Conservation (phyloP, 2,113 vertebrate genomes). For the Lycaon pictus region DNA sequence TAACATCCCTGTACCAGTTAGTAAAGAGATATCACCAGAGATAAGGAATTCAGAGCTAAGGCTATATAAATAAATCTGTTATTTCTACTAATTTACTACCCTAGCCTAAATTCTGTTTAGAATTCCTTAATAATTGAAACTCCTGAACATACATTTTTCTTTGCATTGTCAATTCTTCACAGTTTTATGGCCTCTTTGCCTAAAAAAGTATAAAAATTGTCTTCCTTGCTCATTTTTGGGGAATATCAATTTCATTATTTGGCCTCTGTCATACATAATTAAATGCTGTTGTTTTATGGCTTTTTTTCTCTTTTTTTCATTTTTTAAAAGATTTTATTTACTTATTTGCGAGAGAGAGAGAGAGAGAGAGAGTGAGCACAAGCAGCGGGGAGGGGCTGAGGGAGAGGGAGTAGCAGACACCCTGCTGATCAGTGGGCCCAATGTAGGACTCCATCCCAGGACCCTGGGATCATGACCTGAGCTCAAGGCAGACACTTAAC, state of each 20-base stretch:
- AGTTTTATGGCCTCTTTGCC: not conserved
- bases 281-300: not conserved
- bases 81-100: not conserved
- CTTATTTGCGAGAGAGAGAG: too few relatives aligned
- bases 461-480: too few relatives aligned
- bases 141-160: not conserved
- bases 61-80: not conserved
- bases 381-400: too few relatives aligned
- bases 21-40: not conserved
- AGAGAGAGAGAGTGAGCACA: too few relatives aligned
- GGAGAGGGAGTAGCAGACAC: too few relatives aligned
- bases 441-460: too few relatives aligned
- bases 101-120: not conserved
- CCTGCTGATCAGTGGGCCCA: too few relatives aligned
- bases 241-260: not conserved
- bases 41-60: not conserved
- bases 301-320: not conserved
- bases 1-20: not conserved
- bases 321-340: too few relatives aligned
- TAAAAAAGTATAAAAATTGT: not conserved
- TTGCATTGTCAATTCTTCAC: not conserved
- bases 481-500: too few relatives aligned
- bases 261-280: not conserved
- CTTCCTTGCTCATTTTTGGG: not conserved
- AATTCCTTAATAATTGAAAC: not conserved